Base-by-base conservation (phyloP, 2,113 vertebrate species). In the Caranx melampygus region DNA sequence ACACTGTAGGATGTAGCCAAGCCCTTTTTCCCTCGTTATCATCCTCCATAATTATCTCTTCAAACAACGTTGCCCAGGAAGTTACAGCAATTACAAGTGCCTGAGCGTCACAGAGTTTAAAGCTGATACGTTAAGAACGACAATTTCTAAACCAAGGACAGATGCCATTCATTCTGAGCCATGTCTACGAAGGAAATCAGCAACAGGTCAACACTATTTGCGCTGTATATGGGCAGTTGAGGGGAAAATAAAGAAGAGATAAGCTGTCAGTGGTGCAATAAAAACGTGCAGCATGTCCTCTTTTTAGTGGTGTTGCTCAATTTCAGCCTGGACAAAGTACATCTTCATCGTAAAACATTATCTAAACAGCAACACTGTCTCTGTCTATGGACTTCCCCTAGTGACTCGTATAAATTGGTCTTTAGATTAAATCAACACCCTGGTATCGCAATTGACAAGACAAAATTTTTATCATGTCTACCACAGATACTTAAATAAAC, bases 1-100 rank as follows among this genome's bases (percentile, higher is more conserved):
- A 26, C 62, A 55, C 71, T 34, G 61, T 81, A 84, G 87, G 89
- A 91, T 88, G 88, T 79, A 86, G 91, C 92, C 91, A 83, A 91
- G 82, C 90, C 89, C 88, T 79, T 85, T 89, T 82, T 73, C 75
- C 75, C 82, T 86, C 77, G 42, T 92, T 92, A 92, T 92, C 92
- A 73, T 75, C 84, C 79, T 77, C 91, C 85, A 85, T 91, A 91
- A 94, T 94, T 93, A 94, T 90, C 86, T 94, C 85, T 89, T 91
- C 81, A 89, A 93, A 92, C 90, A 80, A 78, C 86, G 34, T 81
- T 82, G 68, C 70, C 35, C 86, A 91, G 91, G 92, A 93, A 93
- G 91, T 87, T 78, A 6, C 66, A 72, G 81, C 84, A 87, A 92
- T 90, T 92, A 91, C 80, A 78, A 90, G 59, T 14, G 58, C 74